Conservation (phyloP, 2,797 vertebrate genomes). For the Coracias cyanogaster region DNA sequence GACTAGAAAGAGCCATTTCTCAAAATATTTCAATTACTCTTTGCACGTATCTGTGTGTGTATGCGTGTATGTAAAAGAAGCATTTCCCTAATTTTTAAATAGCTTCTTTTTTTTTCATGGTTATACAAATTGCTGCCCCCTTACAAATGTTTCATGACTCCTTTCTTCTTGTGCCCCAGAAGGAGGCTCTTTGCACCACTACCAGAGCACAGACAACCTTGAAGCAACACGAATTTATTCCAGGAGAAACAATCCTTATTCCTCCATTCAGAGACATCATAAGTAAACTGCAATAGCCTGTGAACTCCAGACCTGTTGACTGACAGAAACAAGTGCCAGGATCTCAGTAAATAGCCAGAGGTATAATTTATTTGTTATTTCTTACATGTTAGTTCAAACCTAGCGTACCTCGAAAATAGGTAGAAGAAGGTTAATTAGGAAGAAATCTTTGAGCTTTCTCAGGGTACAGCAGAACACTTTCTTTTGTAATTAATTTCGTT, state of each 20-base stretch:
- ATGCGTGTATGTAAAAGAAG: not conserved
- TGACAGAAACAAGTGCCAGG: not conserved
- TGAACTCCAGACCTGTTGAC: slow-evolving; percentile 30
- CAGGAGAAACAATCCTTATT: not conserved
- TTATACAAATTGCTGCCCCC: slow-evolving; percentile 25
- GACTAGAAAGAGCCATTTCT: not conserved
- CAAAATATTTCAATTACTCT: not conserved
- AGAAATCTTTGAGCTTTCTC: not conserved
- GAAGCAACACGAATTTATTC: not conserved
- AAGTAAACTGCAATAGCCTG: not conserved
- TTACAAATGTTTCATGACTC: slow-evolving; percentile 57
- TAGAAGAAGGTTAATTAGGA: not conserved
- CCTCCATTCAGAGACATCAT: not conserved
- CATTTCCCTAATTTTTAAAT: not conserved
- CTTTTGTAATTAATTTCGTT: not conserved
- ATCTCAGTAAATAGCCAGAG: slow-evolving; percentile 52
- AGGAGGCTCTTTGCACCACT: not conserved
- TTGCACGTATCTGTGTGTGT: fast-evolving
- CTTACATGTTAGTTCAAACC: slow-evolving; percentile 58
- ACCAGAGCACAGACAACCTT: slow-evolving; percentile 22
- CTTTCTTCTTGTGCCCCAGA: slow-evolving; percentile 30
- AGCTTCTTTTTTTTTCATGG: slow-evolving; percentile 50
- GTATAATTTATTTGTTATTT: slow-evolving; percentile 44
- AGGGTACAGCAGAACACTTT: not conserved
- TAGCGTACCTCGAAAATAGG: slow-evolving; percentile 27